Evolutionary conservation across 2,113 vertebrate species (phyloP), one percentile per base, ranked within the genome.

Genomic region (Neodontobutis hainanensis): DNA sequence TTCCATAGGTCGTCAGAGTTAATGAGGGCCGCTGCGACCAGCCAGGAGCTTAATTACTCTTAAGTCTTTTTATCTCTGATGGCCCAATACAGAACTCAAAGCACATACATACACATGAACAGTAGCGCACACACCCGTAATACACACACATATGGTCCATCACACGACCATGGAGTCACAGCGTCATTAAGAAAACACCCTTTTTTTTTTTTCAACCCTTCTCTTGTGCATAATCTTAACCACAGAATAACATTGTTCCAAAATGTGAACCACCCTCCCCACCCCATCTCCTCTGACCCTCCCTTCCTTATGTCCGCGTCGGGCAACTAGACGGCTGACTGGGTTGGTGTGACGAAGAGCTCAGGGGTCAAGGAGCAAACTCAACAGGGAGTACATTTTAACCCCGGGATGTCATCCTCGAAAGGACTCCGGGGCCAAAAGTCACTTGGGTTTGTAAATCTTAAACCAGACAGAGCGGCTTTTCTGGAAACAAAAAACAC

Each of bases 311-410:
- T 38, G 52, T 84, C 63, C 2, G 43, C 47, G 58, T 71, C 36
- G 64, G 19, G 60, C 57, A 14, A 15, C 68, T 56, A 83, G 85
- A 86, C 77, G 70, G 68, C 81, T 68, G 80, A 74, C 77, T 87
- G 67, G 3, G 36, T 70, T 36, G 71, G 62, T 76, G 69, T 86
- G 85, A 89, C 78, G 70, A 83, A 89, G 78, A 69, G 85, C 84
- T 73, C 61, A 73, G 65, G 71, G 90, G 88, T 88, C 72, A 79
- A 61, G 75, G 88, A 85, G 81, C 88, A 73, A 80, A 72, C 87
- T 86, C 80, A 82, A 81, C 80, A 83, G 85, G 82, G 83, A 78
- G 83, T 76, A 63, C 71, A 47, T 74, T 45, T 56, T 68, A 64
- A 69, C 52, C 78, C 69, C 65, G 52, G 78, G 82, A 82, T 68